Conservation (phyloP, 2,888 invertebrate genomes). For the Malthinus flaveolus region DNA sequence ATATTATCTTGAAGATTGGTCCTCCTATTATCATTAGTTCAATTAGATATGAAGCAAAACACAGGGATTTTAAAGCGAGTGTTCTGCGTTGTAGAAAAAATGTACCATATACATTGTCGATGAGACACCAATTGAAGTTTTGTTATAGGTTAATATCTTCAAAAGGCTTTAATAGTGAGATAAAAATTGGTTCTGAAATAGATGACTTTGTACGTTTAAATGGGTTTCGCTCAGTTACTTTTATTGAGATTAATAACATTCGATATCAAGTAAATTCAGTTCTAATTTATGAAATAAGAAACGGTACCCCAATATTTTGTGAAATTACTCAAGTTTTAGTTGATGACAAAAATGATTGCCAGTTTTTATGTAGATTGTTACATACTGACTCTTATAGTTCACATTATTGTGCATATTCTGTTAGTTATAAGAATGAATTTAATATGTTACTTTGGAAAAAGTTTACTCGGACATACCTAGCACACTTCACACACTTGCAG, state of each 20-base stretch:
- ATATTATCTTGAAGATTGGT: too few species aligned
- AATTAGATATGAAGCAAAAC: slow-evolving; percentile 23
- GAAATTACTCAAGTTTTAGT: neutral
- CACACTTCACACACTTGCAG: too few species aligned
- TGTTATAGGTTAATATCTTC: slow-evolving; percentile 3
- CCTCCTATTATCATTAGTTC: neutral
- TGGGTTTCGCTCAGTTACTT: neutral
- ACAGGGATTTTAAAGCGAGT: slow-evolving; percentile 19
- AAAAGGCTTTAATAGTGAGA: neutral
- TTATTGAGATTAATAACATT: neutral
- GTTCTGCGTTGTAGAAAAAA: slow-evolving; percentile 20
- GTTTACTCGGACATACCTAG: neutral
- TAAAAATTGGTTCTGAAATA: neutral
- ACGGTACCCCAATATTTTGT: neutral
- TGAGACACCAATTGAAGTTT: slow-evolving; percentile 19
- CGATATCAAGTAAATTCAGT: neutral
- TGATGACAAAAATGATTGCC: neutral
- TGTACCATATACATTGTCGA: slow-evolving; percentile 19
- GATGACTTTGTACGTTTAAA: neutral
- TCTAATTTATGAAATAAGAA: neutral
- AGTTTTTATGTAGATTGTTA: neutral
- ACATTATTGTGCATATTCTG: neutral
- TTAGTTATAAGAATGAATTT: neutral
- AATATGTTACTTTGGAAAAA: neutral
- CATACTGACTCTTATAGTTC: neutral